Evolutionary conservation across 1,140 invertebrate species (phyloP).

Genomic region (Eciton burchellii): DNA sequence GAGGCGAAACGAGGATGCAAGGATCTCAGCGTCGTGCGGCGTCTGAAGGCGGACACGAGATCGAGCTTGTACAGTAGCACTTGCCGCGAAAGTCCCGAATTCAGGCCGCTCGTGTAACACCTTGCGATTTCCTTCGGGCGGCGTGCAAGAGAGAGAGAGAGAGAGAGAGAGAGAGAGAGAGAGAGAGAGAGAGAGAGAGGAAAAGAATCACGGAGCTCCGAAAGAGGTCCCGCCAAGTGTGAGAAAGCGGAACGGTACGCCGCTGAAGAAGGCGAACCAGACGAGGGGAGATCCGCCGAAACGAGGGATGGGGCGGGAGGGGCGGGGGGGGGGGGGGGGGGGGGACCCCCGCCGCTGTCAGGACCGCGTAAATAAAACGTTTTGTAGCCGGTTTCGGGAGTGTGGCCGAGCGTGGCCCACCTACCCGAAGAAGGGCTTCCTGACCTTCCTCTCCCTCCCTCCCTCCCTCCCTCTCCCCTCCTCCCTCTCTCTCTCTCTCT

Average conservation of each 20-base stretch:
- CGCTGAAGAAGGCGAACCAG: slow-evolving; percentile 12
- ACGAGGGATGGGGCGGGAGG: too few relatives aligned
- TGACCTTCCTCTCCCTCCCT: too few relatives aligned
- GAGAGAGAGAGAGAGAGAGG: slow-evolving; percentile 22
- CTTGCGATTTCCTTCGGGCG: slow-evolving; percentile 50
- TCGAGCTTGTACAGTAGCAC: slow-evolving; percentile 71
- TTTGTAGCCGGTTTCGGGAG: slow-evolving; percentile 77
- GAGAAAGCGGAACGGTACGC: slow-evolving; percentile 60
- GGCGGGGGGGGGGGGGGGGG: too few relatives aligned
- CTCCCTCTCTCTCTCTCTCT: slow-evolving; percentile 55
- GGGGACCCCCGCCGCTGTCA: not conserved
- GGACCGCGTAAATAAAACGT: slow-evolving; percentile 77
- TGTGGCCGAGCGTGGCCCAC: slow-evolving; percentile 77
- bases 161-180: not conserved
- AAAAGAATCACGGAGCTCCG: not conserved
- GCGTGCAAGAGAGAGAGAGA: slow-evolving; percentile 19
- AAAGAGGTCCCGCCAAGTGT: slow-evolving; percentile 38
- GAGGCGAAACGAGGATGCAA: not conserved
- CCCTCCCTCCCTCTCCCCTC: too few relatives aligned
- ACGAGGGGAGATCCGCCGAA: slow-evolving; percentile 5
- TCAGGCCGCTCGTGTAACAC: slow-evolving; percentile 62
- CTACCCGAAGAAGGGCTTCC: slow-evolving; percentile 74
- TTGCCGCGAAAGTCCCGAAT: slow-evolving; percentile 77
- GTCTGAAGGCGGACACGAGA: slow-evolving; percentile 5
- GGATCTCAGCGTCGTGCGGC: not conserved